phyloP scores from a whole-genome alignment of 2,888 invertebrate genomes.

The Caenorhabditis sulstoni region DNA sequence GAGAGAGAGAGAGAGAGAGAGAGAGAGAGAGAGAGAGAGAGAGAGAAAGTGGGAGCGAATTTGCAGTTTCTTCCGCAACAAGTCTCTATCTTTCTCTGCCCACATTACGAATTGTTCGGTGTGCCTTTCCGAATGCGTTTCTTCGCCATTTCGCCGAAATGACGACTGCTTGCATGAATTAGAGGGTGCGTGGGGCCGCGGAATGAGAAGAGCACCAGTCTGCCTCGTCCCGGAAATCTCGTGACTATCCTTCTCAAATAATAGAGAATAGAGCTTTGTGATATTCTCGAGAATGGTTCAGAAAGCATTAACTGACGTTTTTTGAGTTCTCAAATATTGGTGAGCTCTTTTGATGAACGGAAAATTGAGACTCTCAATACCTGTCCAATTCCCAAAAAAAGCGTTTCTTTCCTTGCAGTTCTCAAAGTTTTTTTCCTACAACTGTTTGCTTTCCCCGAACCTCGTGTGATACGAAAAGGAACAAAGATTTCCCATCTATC shows the following conservation, averaged over 20 bases:
- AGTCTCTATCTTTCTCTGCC: conserved; percentile 17
- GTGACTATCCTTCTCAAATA: conserved; percentile 2
- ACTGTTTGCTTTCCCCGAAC: no score
- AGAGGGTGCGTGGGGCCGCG: background rate
- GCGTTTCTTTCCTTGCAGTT: no score
- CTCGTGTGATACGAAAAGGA: no score
- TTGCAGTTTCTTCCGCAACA: conserved; percentile 37
- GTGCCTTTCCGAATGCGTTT: conserved; percentile 23
- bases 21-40: conserved; percentile 4
- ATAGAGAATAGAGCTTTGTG: background rate
- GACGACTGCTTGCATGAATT: conserved; percentile 27
- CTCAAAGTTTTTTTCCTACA: no score
- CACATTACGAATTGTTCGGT: conserved; percentile 44
- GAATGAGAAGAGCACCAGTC: background rate
- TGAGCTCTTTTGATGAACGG: no score
- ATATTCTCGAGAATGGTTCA: background rate
- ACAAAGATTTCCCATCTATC: background rate
- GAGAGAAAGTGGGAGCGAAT: background rate
- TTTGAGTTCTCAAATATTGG: no score
- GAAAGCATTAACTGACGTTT: no score
- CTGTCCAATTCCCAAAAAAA: no score
- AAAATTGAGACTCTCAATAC: no score
- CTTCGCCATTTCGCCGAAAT: conserved; percentile 7
- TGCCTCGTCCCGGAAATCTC: background rate
- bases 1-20: background rate